These are phyloP conservation scores for Xylota segnis DNA, from an alignment of 2,888 invertebrate species.

Conservation along the genomic window DNA sequence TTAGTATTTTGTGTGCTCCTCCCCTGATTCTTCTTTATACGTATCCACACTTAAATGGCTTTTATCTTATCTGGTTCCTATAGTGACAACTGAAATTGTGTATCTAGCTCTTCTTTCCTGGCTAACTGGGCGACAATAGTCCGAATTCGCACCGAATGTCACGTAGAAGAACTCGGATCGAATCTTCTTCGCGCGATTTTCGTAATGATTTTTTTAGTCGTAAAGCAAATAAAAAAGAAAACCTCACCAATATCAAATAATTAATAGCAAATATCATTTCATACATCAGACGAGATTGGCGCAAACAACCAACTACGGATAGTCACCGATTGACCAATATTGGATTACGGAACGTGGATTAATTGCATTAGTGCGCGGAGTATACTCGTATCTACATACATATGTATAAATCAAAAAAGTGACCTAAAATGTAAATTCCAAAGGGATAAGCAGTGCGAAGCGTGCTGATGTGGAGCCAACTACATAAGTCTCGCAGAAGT, in stretches of 20 bases:
- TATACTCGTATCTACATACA: background rate
- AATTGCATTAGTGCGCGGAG: slow-evolving; percentile 23
- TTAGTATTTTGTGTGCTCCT: slow-evolving; percentile 22
- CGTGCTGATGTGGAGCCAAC: slow-evolving; percentile 11
- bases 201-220: slow-evolving; percentile 12
- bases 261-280: slow-evolving; percentile 78
- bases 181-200: slow-evolving; percentile 30
- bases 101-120: slow-evolving; percentile 50
- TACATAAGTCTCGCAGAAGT: slow-evolving; percentile 39
- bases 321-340: slow-evolving; percentile 54
- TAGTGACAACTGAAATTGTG: slow-evolving; percentile 69
- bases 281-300: slow-evolving; percentile 75
- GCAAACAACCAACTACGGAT: slow-evolving; percentile 71
- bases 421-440: slow-evolving; percentile 64
- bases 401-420: slow-evolving; percentile 32
- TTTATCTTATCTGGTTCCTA: slow-evolving; percentile 74
- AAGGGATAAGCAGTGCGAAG: slow-evolving; percentile 27
- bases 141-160: slow-evolving; percentile 50
- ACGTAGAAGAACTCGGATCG: slow-evolving; percentile 40
- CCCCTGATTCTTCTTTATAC: slow-evolving; percentile 54
- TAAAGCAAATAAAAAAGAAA: slow-evolving; percentile 76
- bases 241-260: slow-evolving; percentile 78
- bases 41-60: slow-evolving; percentile 54
- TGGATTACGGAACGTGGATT: slow-evolving; percentile 44
- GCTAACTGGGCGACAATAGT: slow-evolving; percentile 40